These are phyloP conservation scores for Kradibia gibbosae DNA, from an alignment of 1,140 invertebrate species.

Conservation along the genomic window DNA sequence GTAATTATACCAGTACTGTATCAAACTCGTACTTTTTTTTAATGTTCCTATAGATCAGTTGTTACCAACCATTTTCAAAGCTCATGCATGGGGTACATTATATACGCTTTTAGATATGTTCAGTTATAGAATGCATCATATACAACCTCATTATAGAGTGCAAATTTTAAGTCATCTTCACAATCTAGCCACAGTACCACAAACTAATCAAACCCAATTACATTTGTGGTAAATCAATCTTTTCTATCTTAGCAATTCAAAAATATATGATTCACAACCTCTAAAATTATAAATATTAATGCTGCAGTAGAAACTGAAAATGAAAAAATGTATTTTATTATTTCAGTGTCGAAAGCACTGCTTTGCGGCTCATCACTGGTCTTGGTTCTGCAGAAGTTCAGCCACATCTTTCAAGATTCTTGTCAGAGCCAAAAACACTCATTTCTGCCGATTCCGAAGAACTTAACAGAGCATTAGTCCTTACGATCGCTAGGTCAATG, in stretches of 20 bases:
- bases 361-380: slow-evolving; percentile 90
- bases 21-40: slow-evolving; percentile 23
- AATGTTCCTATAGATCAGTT: slow-evolving; percentile 80
- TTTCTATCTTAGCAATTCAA: neutral
- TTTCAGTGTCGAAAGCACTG: slow-evolving; percentile 95
- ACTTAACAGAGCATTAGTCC: slow-evolving; percentile 90
- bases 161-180: slow-evolving; percentile 94
- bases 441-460: slow-evolving; percentile 96
- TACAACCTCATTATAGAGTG: slow-evolving; percentile 94
- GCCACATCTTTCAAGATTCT: slow-evolving; percentile 88
- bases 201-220: slow-evolving; percentile 95
- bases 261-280: neutral
- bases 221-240: slow-evolving; percentile 83
- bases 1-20: neutral
- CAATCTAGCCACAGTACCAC: slow-evolving; percentile 88
- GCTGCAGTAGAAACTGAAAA: slow-evolving; percentile 22
- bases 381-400: slow-evolving; percentile 94
- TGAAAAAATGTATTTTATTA: slow-evolving; percentile 58
- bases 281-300: neutral
- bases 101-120: slow-evolving; percentile 98
- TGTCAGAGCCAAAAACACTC: slow-evolving; percentile 89
- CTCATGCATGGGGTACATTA: slow-evolving; percentile 93
- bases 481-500: slow-evolving; percentile 94
- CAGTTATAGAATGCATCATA: slow-evolving; percentile 95
- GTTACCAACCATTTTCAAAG: slow-evolving; percentile 91